Conservation (phyloP, 2,797 vertebrate species). For the Tapera naevia region DNA sequence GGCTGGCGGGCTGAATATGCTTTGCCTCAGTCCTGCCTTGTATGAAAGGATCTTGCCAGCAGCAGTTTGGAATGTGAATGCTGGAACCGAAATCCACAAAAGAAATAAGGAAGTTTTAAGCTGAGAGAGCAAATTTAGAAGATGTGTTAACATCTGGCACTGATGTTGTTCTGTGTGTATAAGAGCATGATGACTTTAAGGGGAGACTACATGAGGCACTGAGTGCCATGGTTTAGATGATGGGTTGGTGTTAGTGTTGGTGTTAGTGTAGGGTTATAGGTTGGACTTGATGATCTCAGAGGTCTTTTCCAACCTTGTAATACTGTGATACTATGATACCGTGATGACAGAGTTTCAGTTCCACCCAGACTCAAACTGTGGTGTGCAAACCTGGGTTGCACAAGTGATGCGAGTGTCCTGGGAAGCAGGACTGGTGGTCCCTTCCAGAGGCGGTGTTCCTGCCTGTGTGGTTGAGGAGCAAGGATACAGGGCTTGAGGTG, state of each 20-base stretch:
- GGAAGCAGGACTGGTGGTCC: not conserved
- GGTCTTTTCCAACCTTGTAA: too few relatives aligned
- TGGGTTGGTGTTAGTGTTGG: too few relatives aligned
- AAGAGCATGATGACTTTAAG: too few relatives aligned
- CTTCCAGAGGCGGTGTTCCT: not conserved
- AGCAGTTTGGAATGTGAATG: not conserved
- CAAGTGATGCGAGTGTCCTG: not conserved
- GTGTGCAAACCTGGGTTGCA: not conserved
- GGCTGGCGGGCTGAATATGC: not conserved
- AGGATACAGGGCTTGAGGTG: not conserved
- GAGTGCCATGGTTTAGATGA: too few relatives aligned
- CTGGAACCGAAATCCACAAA: not conserved
- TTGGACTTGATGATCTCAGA: too few relatives aligned
- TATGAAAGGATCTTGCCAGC: not conserved
- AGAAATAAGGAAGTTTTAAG: not conserved
- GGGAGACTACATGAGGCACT: too few relatives aligned
- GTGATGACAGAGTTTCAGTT: slow-evolving; percentile 7
- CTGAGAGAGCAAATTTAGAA: not conserved
- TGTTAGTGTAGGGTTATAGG: too few relatives aligned
- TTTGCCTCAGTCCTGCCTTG: not conserved
- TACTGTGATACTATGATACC: too few relatives aligned
- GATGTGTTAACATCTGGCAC: not conserved
- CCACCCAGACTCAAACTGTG: not conserved
- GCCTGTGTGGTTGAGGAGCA: not conserved
- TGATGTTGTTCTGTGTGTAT: rapidly evolving